Evolutionary conservation across 2,113 vertebrate genomes (phyloP), one percentile per base, ranked within the genome.

Genomic region (Catharus bicknelli): DNA sequence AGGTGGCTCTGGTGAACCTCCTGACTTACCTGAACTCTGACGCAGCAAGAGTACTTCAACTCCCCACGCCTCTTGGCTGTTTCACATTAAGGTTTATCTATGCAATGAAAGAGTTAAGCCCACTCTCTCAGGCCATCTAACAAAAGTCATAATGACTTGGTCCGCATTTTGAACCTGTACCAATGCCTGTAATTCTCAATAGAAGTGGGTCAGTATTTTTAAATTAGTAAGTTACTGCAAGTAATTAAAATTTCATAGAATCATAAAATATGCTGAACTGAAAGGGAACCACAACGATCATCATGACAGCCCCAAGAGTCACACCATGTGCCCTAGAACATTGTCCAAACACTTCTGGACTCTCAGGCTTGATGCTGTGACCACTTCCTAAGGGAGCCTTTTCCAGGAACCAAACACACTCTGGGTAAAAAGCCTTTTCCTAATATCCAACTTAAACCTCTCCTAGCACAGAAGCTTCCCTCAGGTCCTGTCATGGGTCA

Each of bases 401-500:
- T 30, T 30, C 32, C 54, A 68, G 40, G 10, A 40, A 29, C 5
- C 53, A 75, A 13, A 5, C 16, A 54, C 20, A 20, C 10, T 11
- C 22, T 17, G 19, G 8, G 16, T 11, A 45, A 43, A 59, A 64
- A 61, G 15, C 2, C 32, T 34, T 15, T 26, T 26, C 9, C 19
- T 34, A 42, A 54, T 13, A 67, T 5, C 20, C 29, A 67, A 4
- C n/a, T 20, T 40, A 30, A 53, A 47, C 9, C 11, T 26, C 23
- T 45, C 15, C 19, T 9, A 53, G 30, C 54, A 53, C 5, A 74
- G 13, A 5, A 40, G 21, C 18, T 43, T 80, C 10, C 29, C 61
- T 53, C 0, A 0, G 15, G 19, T 67, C 13, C 47, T 67, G 38
- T 7, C 32, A 20, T 10, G 8, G 26, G 16, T 40, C 38, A 38